Conservation (phyloP, 92 coral and sea anemone species). For the Epizoanthus fatuus region DNA sequence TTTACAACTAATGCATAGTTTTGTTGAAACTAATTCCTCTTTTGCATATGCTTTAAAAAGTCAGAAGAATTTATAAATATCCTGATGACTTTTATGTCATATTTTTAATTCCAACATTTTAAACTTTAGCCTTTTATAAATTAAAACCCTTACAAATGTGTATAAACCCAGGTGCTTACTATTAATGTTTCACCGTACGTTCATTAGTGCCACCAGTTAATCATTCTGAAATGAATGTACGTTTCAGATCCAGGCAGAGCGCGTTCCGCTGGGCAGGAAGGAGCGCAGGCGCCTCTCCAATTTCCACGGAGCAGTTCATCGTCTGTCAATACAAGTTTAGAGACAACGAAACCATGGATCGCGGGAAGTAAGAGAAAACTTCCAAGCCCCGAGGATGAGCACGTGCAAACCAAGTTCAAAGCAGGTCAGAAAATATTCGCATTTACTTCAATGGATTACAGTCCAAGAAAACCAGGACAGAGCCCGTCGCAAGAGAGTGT, state of each 20-base stretch:
- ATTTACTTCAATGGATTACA: not conserved
- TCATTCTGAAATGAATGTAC: not conserved
- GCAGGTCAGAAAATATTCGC: not conserved
- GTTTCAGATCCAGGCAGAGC: slow-evolving; percentile 18
- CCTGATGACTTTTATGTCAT: too few species aligned
- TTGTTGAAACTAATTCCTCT: too few species aligned
- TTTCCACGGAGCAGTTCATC: not conserved
- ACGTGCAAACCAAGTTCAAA: not conserved
- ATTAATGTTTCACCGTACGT: not conserved
- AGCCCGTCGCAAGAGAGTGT: not conserved
- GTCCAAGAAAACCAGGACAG: not conserved
- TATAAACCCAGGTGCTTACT: too few species aligned
- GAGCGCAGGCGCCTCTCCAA: not conserved
- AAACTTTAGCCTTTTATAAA: too few species aligned
- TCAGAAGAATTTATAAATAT: too few species aligned
- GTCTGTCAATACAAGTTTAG: not conserved
- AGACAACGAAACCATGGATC: not conserved
- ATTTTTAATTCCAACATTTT: too few species aligned
- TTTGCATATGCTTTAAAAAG: too few species aligned
- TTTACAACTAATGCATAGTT: too few species aligned
- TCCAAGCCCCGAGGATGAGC: not conserved
- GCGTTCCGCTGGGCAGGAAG: not conserved
- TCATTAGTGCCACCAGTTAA: not conserved
- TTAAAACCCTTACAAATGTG: too few species aligned
- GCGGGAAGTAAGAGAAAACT: slow-evolving; percentile 14